These are phyloP conservation scores for Phrynocephalus forsythii DNA, from an alignment of 2,797 vertebrate species.

Conservation along the genomic window DNA sequence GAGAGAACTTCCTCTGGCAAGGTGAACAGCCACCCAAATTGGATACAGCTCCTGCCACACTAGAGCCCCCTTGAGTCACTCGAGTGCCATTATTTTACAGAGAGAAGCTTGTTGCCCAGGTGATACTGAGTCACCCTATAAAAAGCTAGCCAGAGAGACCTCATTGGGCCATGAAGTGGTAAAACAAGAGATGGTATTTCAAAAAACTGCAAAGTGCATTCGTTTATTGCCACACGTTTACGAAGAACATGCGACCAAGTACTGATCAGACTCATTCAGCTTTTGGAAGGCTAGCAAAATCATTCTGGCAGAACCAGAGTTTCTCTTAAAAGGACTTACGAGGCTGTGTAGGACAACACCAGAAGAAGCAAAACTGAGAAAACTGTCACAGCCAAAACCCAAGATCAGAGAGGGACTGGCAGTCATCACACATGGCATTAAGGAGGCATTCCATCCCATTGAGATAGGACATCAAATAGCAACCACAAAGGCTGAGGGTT, in stretches of 20 bases:
- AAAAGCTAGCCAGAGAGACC: slow-evolving; percentile 15
- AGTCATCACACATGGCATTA: background rate
- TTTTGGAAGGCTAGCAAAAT: slow-evolving; percentile 17
- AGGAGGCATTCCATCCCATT: background rate
- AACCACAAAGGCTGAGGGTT: background rate
- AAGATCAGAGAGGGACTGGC: background rate
- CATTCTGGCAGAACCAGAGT: background rate
- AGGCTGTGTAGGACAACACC: background rate
- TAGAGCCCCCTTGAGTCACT: slow-evolving; percentile 16
- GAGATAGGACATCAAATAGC: background rate
- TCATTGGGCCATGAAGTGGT: slow-evolving; percentile 12
- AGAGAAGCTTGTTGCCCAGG: slow-evolving; percentile 31
- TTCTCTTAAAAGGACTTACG: background rate
- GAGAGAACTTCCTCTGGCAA: slow-evolving; percentile 3
- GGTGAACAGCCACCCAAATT: background rate
- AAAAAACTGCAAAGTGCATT: slow-evolving; percentile 12
- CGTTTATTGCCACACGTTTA: background rate
- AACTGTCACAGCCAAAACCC: background rate
- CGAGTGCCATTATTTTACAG: slow-evolving; percentile 16
- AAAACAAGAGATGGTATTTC: slow-evolving; percentile 12
- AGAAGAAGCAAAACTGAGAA: background rate
- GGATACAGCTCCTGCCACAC: background rate
- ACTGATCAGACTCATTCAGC: slow-evolving; percentile 26
- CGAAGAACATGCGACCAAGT: slow-evolving; percentile 9
- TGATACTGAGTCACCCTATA: slow-evolving; percentile 37